phyloP scores from a whole-genome alignment of 2,888 invertebrate species.

The Agelastica alni region DNA sequence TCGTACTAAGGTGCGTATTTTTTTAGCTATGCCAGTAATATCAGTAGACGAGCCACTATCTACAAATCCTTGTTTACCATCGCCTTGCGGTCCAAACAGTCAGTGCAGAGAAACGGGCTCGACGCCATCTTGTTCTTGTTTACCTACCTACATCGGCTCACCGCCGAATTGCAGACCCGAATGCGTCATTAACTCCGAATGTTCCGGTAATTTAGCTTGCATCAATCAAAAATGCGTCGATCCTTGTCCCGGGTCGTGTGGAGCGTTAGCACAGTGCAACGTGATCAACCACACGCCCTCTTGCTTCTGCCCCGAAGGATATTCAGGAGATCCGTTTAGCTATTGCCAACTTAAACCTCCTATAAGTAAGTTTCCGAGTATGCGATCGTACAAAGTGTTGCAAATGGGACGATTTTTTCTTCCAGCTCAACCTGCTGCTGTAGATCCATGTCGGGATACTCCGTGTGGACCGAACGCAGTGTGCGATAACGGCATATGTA shows the following conservation, averaged over 20 bases:
- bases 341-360: slow-evolving; percentile 50
- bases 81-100: slow-evolving; percentile 65
- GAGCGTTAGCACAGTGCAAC: slow-evolving; percentile 65
- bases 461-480: slow-evolving; percentile 75
- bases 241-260: slow-evolving; percentile 69
- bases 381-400: too few species aligned
- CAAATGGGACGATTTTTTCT: too few species aligned
- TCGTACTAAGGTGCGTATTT: too few species aligned
- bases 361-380: slow-evolving; percentile 43
- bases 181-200: slow-evolving; percentile 62
- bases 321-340: slow-evolving; percentile 66
- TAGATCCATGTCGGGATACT: slow-evolving; percentile 69
- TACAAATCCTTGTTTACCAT: slow-evolving; percentile 60
- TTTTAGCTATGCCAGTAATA: slow-evolving; percentile 38
- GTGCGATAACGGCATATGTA: slow-evolving; percentile 70
- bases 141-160: slow-evolving; percentile 58
- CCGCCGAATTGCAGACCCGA: slow-evolving; percentile 63
- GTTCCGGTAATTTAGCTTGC: slow-evolving; percentile 60
- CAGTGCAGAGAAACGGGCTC: slow-evolving; percentile 60
- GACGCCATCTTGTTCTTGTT: slow-evolving; percentile 61
- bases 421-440: slow-evolving; percentile 46
- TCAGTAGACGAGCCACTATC: slow-evolving; percentile 37
- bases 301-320: slow-evolving; percentile 67
- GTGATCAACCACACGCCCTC: slow-evolving; percentile 70
- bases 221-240: slow-evolving; percentile 64